Percentiles rank a stretch among this genome's conserved stretches.
These are phyloP conservation scores for Elephantulus edwardii DNA, from an alignment of 2,113 vertebrate genomes.

Conservation along the genomic window DNA sequence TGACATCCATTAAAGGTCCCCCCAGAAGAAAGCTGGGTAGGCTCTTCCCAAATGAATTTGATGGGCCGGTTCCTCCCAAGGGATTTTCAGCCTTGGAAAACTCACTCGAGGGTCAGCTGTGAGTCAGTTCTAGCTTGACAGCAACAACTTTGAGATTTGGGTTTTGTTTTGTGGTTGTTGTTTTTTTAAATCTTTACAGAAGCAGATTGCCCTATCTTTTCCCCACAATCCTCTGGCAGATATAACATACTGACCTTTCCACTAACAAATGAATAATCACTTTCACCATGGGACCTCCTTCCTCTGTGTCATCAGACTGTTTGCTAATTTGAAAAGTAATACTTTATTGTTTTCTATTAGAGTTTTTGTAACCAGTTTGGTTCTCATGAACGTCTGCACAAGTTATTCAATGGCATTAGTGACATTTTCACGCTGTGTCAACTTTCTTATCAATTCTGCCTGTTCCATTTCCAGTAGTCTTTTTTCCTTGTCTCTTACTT, in stretches of 20 bases:
- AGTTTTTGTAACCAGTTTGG: background rate
- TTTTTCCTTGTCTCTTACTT: background rate
- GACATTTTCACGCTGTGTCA: background rate
- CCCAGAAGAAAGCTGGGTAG: too few species aligned
- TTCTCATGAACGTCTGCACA: background rate
- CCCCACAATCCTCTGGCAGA: background rate
- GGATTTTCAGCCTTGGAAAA: too few species aligned
- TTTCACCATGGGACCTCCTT: background rate
- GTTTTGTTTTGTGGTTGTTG: too few species aligned
- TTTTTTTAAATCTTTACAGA: too few species aligned
- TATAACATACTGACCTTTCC: background rate
- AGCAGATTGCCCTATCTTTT: background rate
- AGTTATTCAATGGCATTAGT: background rate
- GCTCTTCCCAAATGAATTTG: too few species aligned
- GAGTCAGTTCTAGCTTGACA: too few species aligned
- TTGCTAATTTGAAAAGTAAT: background rate
- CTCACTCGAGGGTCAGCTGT: too few species aligned
- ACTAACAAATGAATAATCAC: rapidly evolving
- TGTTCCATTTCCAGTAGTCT: background rate
- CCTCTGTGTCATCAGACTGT: background rate
- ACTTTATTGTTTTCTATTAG: background rate
- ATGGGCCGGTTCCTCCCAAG: too few species aligned
- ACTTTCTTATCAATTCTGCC: background rate
- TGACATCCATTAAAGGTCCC: too few species aligned
- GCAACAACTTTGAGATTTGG: too few species aligned